Evolutionary conservation across 2,888 invertebrate genomes (phyloP).

Genomic region (Slavum lentiscoides): DNA sequence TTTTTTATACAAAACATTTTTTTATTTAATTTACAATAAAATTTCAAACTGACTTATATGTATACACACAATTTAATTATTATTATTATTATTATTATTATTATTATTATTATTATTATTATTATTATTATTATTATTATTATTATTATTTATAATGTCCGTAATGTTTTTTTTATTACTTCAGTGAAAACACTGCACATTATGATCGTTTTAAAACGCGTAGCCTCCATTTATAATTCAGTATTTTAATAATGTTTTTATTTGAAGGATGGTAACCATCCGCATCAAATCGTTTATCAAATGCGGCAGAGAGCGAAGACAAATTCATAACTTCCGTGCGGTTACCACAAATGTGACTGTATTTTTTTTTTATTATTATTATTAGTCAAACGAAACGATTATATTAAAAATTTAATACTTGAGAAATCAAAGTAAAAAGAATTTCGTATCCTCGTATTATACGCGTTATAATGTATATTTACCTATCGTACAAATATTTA

Average conservation of each 20-base stretch:
- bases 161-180: background rate
- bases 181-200: background rate
- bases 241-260: constrained; percentile 9
- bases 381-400: background rate
- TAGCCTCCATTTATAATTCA: background rate
- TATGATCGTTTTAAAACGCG: background rate
- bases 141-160: background rate
- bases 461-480: no score
- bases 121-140: no score
- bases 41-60: no score
- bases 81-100: no score
- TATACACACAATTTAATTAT: no score
- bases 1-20: no score
- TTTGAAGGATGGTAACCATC: constrained; percentile 2
- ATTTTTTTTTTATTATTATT: background rate
- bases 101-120: no score
- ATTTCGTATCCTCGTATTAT: no score
- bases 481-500: no score
- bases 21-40: no score
- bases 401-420: background rate
- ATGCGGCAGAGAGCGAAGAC: background rate
- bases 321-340: background rate
- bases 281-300: background rate
- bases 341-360: background rate
- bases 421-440: background rate